These are phyloP conservation scores for Drosophila subobscura DNA, from an alignment of 1,140 invertebrate species.

Conservation along the genomic window DNA sequence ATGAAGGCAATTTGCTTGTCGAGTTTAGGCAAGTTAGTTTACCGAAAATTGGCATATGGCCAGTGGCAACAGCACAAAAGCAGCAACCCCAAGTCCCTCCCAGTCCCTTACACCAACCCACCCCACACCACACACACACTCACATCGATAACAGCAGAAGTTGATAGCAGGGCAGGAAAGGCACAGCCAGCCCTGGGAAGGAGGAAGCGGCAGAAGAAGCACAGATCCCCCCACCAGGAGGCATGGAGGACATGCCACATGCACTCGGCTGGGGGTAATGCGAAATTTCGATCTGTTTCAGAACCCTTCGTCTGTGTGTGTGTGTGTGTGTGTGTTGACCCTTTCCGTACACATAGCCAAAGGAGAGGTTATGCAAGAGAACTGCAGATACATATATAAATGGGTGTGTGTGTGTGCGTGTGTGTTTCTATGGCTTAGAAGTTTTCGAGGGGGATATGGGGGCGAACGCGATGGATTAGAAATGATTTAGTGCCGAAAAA, in stretches of 20 bases:
- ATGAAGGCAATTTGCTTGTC: conserved; percentile 82
- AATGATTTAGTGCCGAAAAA: conserved; percentile 59
- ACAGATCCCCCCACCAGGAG: neutral
- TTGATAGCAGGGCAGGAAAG: conserved; percentile 19
- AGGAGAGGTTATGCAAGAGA: conserved; percentile 69
- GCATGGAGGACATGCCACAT: conserved; percentile 29
- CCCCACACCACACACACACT: conserved; percentile 1
- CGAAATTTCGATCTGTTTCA: conserved; percentile 23
- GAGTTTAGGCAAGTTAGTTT: conserved; percentile 82
- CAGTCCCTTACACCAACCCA: conserved; percentile 4
- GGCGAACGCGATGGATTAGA: conserved; percentile 64
- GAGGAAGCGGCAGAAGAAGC: neutral
- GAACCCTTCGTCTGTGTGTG: neutral
- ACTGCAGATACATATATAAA: conserved; percentile 42
- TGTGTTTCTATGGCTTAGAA: conserved; percentile 27
- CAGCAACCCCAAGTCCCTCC: conserved; percentile 38
- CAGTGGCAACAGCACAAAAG: conserved; percentile 67
- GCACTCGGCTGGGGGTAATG: conserved; percentile 51
- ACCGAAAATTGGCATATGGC: conserved; percentile 82
- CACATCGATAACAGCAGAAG: conserved; percentile 30
- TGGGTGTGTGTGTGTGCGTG: conserved; percentile 10
- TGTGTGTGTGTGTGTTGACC: conserved; percentile 12
- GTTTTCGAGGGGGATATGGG: conserved; percentile 20
- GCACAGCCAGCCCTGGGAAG: neutral
- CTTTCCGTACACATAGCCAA: conserved; percentile 46